Evolutionary conservation across 2,797 vertebrate species (phyloP), one percentile per base, ranked within the genome.

Genomic region (Hipposideros larvatus): DNA sequence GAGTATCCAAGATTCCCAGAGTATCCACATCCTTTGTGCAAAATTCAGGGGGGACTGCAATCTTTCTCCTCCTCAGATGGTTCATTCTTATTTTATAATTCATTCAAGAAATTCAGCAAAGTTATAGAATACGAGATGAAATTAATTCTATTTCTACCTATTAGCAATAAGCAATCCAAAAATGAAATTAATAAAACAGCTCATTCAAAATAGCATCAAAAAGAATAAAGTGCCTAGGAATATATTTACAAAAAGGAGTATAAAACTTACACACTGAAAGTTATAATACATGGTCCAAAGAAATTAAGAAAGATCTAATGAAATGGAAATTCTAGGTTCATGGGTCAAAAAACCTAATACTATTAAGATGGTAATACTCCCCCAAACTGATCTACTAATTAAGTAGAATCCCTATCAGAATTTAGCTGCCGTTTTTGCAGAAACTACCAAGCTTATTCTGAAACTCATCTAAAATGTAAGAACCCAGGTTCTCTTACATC

Each of bases 391-490:
- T 18, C 26, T 73, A 22, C 7, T 28, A 3, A 22, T 43, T 86
- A 7, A 41, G 2, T 22, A 14, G 5, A 75, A 82, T 70, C 10
- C n/a, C 43, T 87, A 14, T 48, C 31, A 87, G 68, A 74, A 87
- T 43, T 51, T 86, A 91, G 19, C 61, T 87, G 31, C 31, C 19
- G 41, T 91, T 91, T 91, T 77, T 78, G 14, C n/a, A 79, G 59
- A 85, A 80, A 73, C 65, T 66, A 4, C 11, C 18, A 93, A 34
- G 5, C 11, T 87, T 22, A 87, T 65, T 53, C 24, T 95, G 77
- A 96, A 87, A 78, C 82, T 77, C 21, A 86, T 53, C 28, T 86
- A n/a, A 91, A 87, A 63, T 82, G 4, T 7, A 77, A 91, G 31
- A 26, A 66, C 21, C 4, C 6, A 51, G 7, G 37, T 37, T 37